These are phyloP conservation scores for Rhinolophus ferrumequinum DNA, from an alignment of 2,113 vertebrate genomes.

Conservation along the genomic window DNA sequence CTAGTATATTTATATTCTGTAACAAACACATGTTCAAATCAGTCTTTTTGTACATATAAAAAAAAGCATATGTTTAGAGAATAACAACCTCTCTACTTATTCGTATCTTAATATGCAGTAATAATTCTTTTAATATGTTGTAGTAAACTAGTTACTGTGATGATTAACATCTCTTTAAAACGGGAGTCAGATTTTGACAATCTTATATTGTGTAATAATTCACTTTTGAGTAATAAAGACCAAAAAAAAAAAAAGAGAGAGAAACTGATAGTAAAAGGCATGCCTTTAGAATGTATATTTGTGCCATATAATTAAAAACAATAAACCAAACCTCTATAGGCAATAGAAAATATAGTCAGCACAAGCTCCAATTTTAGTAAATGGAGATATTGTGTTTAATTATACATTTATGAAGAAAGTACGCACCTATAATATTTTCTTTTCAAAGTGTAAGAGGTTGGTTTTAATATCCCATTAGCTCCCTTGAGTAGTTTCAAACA, in stretches of 20 bases:
- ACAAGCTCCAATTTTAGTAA: constrained; percentile 37
- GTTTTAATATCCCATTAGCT: constrained; percentile 55
- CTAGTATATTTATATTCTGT: background rate
- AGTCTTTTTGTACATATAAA: background rate
- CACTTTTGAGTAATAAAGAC: constrained; percentile 49
- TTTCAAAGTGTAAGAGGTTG: background rate
- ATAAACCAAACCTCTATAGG: constrained; percentile 51
- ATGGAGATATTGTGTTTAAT: constrained; percentile 69
- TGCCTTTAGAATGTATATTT: constrained; percentile 39
- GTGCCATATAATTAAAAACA: constrained; percentile 57
- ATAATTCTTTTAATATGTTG: background rate
- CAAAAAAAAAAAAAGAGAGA: constrained; percentile 7
- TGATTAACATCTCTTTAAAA: constrained; percentile 54
- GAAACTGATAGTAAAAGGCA: background rate
- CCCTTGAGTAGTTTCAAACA: constrained; percentile 23
- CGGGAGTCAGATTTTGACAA: background rate
- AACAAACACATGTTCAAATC: background rate
- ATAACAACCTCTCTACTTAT: background rate
- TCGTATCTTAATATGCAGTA: background rate
- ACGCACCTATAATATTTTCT: constrained; percentile 13
- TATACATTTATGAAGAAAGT: constrained; percentile 60
- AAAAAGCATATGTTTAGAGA: background rate
- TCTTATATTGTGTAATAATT: constrained; percentile 21
- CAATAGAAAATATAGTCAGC: constrained; percentile 7
- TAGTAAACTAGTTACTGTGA: background rate